Evolutionary conservation across 1,140 invertebrate genomes (phyloP), one percentile per base, ranked within the genome.

Genomic region (Tribolium castaneum): DNA sequence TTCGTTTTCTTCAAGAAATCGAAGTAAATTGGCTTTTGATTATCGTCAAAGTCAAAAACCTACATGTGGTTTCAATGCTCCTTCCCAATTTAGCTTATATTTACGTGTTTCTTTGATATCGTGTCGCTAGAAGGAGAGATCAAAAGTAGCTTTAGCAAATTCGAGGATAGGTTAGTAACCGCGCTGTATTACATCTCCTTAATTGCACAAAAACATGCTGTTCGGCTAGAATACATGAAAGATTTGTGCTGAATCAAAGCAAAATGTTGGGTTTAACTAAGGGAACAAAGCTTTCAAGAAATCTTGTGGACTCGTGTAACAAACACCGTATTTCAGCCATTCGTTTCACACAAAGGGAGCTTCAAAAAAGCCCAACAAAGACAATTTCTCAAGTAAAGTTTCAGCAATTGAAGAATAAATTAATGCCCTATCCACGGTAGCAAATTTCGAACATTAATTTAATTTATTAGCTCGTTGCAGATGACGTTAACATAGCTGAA

Each of bases 391-490:
- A 19, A 52, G 51, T 52, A 30, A 30, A 30, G 25, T 30, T 30
- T 52, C 13, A 52, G 12, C n/a, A 45, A 45, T 52, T 19, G 51
- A 52, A 19, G 12, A 45, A 45, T 45, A 45, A 52, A 52, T 52
- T 52, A 19, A 4, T 52, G 16, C 50, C 50, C 50, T 14, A n/a
- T n/a, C n/a, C n/a, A n/a, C n/a, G n/a, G n/a, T n/a, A 39, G 34
- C 39, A 45, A 52, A 52, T 52, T 52, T 52, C 51, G 12, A 52
- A 19, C 51, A 52, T 52, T 52, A 52, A 52, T 52, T 52, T 52
- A 52, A 52, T 52, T 52, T 52, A 52, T 52, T 52, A 19, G 51
- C 13, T 7, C 51, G 51, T 52, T 52, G 51, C 16, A 52, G 51
- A 16, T 52, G 51, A 52, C 51, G 51, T 52, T 52, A 52, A 52